phyloP scores from a whole-genome alignment of 92 coral and sea anemone genomes.

The Pocillopora grandis region DNA sequence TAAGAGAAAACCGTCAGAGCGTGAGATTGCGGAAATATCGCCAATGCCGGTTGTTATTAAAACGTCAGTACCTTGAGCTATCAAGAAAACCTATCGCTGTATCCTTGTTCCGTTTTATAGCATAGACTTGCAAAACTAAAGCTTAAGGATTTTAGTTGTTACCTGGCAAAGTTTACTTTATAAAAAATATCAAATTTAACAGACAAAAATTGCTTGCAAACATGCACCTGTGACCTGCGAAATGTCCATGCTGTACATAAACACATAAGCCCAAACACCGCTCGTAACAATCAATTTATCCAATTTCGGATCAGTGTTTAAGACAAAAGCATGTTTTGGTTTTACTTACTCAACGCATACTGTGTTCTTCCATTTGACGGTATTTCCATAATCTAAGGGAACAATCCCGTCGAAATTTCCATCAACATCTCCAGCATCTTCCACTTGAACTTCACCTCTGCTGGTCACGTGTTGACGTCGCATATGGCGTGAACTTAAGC shows the following conservation, averaged over 20 bases:
- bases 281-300: neutral
- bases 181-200: too few relatives aligned
- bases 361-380: constrained; percentile 35
- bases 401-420: constrained; percentile 11
- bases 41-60: too few relatives aligned
- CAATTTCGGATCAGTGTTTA: neutral
- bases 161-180: too few relatives aligned
- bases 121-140: neutral
- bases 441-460: constrained; percentile 34
- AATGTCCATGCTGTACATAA: too few relatives aligned
- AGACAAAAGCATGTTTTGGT: neutral
- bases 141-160: neutral
- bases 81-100: neutral
- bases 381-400: constrained; percentile 40
- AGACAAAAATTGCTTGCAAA: too few relatives aligned
- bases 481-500: neutral
- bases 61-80: neutral
- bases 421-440: constrained; percentile 24
- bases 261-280: neutral
- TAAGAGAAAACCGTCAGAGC: too few relatives aligned
- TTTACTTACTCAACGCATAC: constrained; percentile 33
- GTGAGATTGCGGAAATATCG: too few relatives aligned
- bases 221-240: too few relatives aligned
- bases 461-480: constrained; percentile 14
- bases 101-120: neutral